Evolutionary conservation across 2,888 invertebrate species (phyloP).

Genomic region (Drosophila macrothrix): DNA sequence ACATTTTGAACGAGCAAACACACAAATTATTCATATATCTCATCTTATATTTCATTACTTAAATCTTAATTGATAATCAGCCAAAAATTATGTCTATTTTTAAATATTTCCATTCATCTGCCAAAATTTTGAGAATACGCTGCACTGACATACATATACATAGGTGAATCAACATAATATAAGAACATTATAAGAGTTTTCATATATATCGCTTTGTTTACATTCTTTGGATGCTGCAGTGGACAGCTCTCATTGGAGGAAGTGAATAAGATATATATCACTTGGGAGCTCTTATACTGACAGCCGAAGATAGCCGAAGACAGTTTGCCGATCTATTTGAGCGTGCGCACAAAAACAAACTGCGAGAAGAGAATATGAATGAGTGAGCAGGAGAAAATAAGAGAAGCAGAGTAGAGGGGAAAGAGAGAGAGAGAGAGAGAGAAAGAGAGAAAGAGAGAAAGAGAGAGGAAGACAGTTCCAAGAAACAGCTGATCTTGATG

Average conservation of each 20-base stretch:
- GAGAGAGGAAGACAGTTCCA: neutral
- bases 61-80: constrained; percentile 66
- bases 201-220: constrained; percentile 57
- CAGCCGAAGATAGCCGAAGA: constrained; percentile 32
- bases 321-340: constrained; percentile 28
- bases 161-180: constrained; percentile 2
- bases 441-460: neutral
- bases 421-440: neutral
- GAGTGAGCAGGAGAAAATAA: neutral
- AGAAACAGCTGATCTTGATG: constrained; percentile 43
- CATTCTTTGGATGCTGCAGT: constrained; percentile 35
- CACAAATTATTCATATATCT: constrained; percentile 36
- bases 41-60: constrained; percentile 69
- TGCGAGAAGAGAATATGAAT: constrained; percentile 5
- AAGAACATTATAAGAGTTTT: constrained; percentile 54
- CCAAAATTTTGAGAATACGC: constrained; percentile 42
- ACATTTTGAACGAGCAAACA: constrained; percentile 10
- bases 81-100: constrained; percentile 58
- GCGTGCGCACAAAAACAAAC: constrained; percentile 42
- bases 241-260: neutral
- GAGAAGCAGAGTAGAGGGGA: constrained; percentile 10
- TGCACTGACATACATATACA: constrained; percentile 67
- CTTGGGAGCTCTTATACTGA: constrained; percentile 56
- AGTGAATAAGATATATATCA: constrained; percentile 24
- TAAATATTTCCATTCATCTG: constrained; percentile 60